A percentile compares a stretch with the other conserved stretches of the same genome.
Evolutionary conservation across 2,113 vertebrate species (phyloP).

Genomic region (Barbus barbus): DNA sequence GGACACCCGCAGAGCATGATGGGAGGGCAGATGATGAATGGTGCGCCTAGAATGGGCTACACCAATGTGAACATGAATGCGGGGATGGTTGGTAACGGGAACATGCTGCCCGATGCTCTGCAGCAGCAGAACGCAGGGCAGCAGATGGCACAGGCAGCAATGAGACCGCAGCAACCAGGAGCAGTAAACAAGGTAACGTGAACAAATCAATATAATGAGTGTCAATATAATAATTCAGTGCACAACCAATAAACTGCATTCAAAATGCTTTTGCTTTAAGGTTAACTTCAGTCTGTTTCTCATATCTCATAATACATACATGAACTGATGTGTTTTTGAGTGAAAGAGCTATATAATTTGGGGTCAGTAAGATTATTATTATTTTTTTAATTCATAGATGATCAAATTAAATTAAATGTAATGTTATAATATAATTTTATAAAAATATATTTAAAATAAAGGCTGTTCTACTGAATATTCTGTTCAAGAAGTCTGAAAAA

Average conservation of each 20-base stretch:
- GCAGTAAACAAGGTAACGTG: slow-evolving; percentile 82
- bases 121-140: slow-evolving; percentile 72
- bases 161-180: slow-evolving; percentile 88
- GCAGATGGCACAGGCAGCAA: slow-evolving; percentile 78
- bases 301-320: not conserved
- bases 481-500: too few relatives aligned
- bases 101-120: slow-evolving; percentile 85
- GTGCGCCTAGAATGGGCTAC: slow-evolving; percentile 90
- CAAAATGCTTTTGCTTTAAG: not conserved
- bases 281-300: not conserved
- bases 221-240: too few relatives aligned
- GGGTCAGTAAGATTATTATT: too few relatives aligned
- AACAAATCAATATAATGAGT: not conserved
- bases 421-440: too few relatives aligned
- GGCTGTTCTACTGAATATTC: too few relatives aligned
- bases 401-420: too few relatives aligned
- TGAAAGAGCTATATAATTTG: not conserved
- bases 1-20: slow-evolving; percentile 75
- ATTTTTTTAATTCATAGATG: too few relatives aligned
- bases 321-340: not conserved
- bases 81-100: slow-evolving; percentile 82
- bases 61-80: slow-evolving; percentile 69
- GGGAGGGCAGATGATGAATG: slow-evolving; percentile 90
- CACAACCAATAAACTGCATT: not conserved
- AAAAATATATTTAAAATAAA: too few relatives aligned